Evolutionary conservation across 2,888 invertebrate genomes (phyloP).

Genomic region (Ophioninae sp.): DNA sequence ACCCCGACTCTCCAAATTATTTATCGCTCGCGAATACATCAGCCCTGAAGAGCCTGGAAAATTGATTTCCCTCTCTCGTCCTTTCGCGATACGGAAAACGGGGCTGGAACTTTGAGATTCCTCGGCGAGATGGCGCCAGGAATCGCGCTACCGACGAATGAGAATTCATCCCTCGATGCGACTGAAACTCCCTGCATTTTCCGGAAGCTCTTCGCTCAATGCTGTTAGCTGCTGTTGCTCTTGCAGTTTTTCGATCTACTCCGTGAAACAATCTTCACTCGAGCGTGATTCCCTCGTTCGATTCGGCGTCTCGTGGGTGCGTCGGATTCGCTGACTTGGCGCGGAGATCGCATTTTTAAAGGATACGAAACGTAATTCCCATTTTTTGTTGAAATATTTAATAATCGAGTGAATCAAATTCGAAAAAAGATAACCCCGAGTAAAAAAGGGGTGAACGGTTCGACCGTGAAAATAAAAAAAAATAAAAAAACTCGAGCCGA

Average conservation of each 20-base stretch:
- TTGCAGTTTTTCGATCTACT: conserved; percentile 45
- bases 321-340: conserved; percentile 52
- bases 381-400: not conserved
- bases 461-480: not conserved
- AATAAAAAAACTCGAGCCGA: not conserved
- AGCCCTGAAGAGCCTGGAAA: not conserved
- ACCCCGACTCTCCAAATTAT: not conserved
- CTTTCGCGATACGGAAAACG: conserved; percentile 15
- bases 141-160: conserved; percentile 70
- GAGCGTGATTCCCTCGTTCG: conserved; percentile 57
- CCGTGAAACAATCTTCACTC: conserved; percentile 52
- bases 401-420: not conserved
- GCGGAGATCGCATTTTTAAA: conserved; percentile 2
- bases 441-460: not conserved
- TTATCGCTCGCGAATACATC: not conserved
- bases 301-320: conserved; percentile 59
- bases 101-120: conserved; percentile 47
- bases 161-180: conserved; percentile 58
- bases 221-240: conserved; percentile 56
- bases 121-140: conserved; percentile 77
- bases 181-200: conserved; percentile 58
- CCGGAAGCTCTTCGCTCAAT: conserved; percentile 53
- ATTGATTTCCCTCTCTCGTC: conserved; percentile 13
- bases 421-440: not conserved
- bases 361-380: not conserved